Evolutionary conservation across 1,140 invertebrate species (phyloP), one percentile per base, ranked within the genome.

Genomic region (Bombus waltoni): DNA sequence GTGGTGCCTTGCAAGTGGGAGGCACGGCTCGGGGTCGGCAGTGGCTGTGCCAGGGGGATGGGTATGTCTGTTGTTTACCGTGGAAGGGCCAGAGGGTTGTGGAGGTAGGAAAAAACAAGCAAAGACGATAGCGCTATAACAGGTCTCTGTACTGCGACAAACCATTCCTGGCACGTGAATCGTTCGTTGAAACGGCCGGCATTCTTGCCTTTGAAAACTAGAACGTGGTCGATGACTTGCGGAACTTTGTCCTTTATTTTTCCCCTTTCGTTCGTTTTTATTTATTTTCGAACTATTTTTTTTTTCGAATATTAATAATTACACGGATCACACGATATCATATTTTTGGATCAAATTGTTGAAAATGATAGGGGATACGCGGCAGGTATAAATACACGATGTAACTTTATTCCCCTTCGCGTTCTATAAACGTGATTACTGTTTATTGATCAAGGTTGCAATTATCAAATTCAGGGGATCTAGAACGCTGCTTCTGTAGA

Each of bases 1-100:
- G 89, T 93, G 92, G 88, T 92, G 88, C 90, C 90, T 90, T 88
- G 88, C 91, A 86, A 89, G 92, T 90, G 89, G 89, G 91, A 82
- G 90, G 79, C 87, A 83, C 88, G 78, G 87, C 84, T 88, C 83
- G 87, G 87, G 87, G 83, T 90, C 87, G 83, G 66, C 85, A 40
- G 83, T 81, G 82, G 65, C 87, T 87, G 87, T 87, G 78, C 87
- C 72, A 68, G 38, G 68, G 59, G 83, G 86, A 78, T 74, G 77
- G 88, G 66, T 74, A 81, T 71, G 90, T 73, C 90, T 83, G 90
- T 91, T 91, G 90, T 91, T 91, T 91, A 91, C 90, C 81, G 83
- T 87, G 70, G 81, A 89, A 91, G 80, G 81, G 85, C 79, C 75
- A 78, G 85, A 77, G 81, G 66, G 77, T 80, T 62, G 76, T 38